Evolutionary conservation across 37 sponge, comb jelly and placozoan species (phyloP), one percentile per base, ranked within the genome.

Genomic region (Theonella swinhoei): DNA sequence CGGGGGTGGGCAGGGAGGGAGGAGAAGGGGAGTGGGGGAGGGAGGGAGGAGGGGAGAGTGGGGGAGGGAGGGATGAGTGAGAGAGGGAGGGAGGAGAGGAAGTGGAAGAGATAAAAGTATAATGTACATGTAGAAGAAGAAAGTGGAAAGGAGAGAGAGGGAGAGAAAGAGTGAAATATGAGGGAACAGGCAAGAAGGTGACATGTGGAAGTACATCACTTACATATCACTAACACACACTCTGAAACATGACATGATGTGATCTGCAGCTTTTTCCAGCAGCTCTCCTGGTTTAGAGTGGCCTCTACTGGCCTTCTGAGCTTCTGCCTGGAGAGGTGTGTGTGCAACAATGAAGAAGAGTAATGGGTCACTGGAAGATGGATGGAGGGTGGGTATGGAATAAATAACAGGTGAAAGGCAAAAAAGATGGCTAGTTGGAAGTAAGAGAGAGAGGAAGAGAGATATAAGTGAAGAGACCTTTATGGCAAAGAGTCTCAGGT

Each of bases 231-330:
- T 84, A 72, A 93, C 97, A 78, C 97, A 97, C 24, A 94, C 89
- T 42, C 97, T 79, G 70, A 97, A 97, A 62, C 93, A 88, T 0
- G 90, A 75, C 97, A 97, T 97, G 41, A 97, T 76, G n/a, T 70
- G 77, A 34, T 97, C 97, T 23, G 97, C 97, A 62, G 93, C 93
- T 64, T 91, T 95, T 70, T 92, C 95, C 43, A 89, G 58, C 63
- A 83, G 75, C 26, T 95, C 95, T 20, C 85, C 85, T 32, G 84
- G 84, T 79, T 91, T 94, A 8, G 82, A 32, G 5, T 78, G 68
- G 19, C 83, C 83, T 28, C 41, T 47, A n/a, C 33, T 23, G 3
- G 37, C 58, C 64, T 72, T 74, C 25, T 76, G 39, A 0, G 64
- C 33, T 22, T 88, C 86, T 63, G 83, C 93, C 93, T 92, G 68